Evolutionary conservation across 2,797 vertebrate genomes (phyloP), one percentile per base, ranked within the genome.

Genomic region (Florisuga fusca): DNA sequence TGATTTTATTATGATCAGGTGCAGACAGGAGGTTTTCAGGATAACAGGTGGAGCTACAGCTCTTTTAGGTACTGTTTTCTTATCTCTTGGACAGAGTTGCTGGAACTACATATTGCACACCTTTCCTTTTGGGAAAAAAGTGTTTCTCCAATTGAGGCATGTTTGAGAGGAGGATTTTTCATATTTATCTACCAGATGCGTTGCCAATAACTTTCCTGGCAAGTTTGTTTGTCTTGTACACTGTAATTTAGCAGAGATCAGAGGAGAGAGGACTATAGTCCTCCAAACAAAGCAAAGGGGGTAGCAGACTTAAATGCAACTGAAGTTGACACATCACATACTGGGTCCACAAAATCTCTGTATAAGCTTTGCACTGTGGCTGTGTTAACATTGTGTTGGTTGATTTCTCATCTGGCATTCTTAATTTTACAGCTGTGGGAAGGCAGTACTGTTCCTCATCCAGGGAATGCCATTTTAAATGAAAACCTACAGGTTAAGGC

Each of bases 201-300:
- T 59, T 96, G 84, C 87, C 92, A 91, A 29, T 62, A 58, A 62
- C 45, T 79, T 93, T 55, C 38, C 77, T 87, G 92, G 90, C 78
- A 83, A 73, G 8, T 63, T 71, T 59, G 6, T 66, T 55, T 81
- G 76, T 86, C 85, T 80, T 75, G 46, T 78, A 72, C 21, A 26
- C 38, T 6, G 0, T 58, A 11, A 41, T 80, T 78, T 59, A 85
- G 54, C 66, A 89, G 45, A 64, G 34, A 79, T 89, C 54, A 78
- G 73, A 73, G 25, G 36, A 90, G 55, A 16, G 29, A 25, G 31
- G 50, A 64, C 7, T 62, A 48, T 9, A 75, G n/a, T 31, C 31
- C 72, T 86, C 63, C 73, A 73, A 73, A 64, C 48, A 57, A 21
- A 31, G 10, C 19, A 62, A 84, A 83, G 29, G 1, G 15, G 7